Base-by-base conservation (phyloP, 2,797 vertebrate species). In the Staurois parvus region DNA sequence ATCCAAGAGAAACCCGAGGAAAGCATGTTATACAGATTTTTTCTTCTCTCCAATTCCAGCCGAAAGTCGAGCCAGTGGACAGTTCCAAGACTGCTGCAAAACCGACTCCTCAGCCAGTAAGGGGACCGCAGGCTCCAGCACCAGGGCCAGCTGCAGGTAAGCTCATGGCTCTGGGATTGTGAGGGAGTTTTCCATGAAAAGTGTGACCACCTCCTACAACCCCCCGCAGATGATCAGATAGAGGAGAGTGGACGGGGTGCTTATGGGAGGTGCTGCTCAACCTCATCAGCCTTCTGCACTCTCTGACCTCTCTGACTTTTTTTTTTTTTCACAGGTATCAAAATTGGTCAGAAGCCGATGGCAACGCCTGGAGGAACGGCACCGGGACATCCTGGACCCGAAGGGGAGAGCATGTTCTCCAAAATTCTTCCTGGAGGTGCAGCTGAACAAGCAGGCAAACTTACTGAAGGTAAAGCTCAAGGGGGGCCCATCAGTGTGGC, bases 371-470 rank as follows among this genome's bases (percentile, higher is more conserved):
- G 94, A 0, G 88, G 92, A 26, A 77, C 84, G 2, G 84, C 91
- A 17, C 84, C 94, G 0, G 93, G 95, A 88, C 97, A 96, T 88
- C 87, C 95, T 0, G 94, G 95, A 0, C 90, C 90, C 0, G 98
- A 99, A 29, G 97, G 97, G 68, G 98, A 99, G 24, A 99, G 97
- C 0, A 95, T 99, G 88, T 95, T 99, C 87, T 97, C 95, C 90
- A 99, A 99, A 93, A 99, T 99, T 88, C 93, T 99, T 87, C 97
- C 97, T 0, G 98, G 98, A 79, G 97, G 96, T 3, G 98, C 98
- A 73, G 98, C 97, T 0, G 98, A 99, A 89, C 98, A 99, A 94
- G 98, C 98, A 13, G 98, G 98, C 90, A 99, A 99, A 93, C 94
- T 99, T 84, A 98, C 98, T 76, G 98, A 99, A 93, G 98, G 98